phyloP scores from a whole-genome alignment of 2,797 vertebrate species.

The Rhinoraja longicauda region DNA sequence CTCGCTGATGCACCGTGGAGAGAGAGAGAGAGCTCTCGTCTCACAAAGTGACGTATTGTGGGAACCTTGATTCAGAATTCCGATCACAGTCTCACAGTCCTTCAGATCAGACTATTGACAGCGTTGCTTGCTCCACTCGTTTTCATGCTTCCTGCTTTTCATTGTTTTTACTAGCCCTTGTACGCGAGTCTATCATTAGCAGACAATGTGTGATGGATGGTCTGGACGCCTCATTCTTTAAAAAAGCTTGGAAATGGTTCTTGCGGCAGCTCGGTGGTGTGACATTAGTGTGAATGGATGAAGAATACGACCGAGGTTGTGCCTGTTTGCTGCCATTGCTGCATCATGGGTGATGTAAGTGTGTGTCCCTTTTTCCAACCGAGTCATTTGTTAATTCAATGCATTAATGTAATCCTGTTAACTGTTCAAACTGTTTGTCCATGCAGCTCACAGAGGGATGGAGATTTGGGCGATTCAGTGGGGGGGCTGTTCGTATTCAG shows the following conservation, averaged over 20 bases:
- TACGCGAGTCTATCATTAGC: conserved; percentile 63
- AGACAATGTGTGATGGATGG: conserved; percentile 67
- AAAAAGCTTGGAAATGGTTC: conserved; percentile 55
- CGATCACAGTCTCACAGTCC: conserved; percentile 68
- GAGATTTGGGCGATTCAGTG: not conserved
- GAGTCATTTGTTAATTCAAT: not conserved
- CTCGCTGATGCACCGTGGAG: not conserved
- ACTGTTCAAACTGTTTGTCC: conserved; percentile 13
- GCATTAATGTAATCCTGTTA: not conserved
- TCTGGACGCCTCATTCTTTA: conserved; percentile 52
- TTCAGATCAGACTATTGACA: conserved; percentile 66
- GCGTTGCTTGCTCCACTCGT: conserved; percentile 71
- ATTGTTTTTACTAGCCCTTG: conserved; percentile 55
- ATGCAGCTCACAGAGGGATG: not conserved
- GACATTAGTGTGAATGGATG: conserved; percentile 55
- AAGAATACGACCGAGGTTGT: conserved; percentile 51
- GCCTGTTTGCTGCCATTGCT: conserved; percentile 50
- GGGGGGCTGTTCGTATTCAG: not conserved
- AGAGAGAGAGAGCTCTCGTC: no score
- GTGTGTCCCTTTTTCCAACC: conserved; percentile 28
- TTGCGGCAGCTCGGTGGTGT: conserved; percentile 50
- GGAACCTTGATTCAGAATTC: conserved; percentile 72
- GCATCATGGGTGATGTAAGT: conserved; percentile 52
- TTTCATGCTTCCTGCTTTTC: conserved; percentile 70
- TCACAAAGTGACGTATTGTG: conserved; percentile 49